Conservation (phyloP, 2,888 invertebrate species). For the Himalopsyche kuldschensis region DNA sequence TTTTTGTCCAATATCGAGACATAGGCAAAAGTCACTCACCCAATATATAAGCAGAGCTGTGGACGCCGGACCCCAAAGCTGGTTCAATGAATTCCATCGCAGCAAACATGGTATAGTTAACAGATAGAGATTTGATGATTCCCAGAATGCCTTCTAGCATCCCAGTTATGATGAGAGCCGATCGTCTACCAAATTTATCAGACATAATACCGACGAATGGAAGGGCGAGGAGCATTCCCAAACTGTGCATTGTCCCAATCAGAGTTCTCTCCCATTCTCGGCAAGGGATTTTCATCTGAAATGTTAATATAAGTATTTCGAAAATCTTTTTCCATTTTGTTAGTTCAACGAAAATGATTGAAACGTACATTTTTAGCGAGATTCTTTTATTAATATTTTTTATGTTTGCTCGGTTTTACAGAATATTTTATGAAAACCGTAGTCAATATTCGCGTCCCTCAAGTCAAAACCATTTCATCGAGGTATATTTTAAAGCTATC, state of each 20-base stretch:
- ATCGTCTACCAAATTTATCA: conserved; percentile 72
- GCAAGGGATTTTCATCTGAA: conserved; percentile 56
- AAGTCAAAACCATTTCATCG: no score
- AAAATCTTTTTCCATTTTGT: no score
- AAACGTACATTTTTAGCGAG: no score
- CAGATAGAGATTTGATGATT: conserved; percentile 67
- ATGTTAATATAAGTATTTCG: background rate
- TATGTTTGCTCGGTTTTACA: no score
- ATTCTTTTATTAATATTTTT: no score
- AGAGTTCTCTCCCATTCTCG: conserved; percentile 72
- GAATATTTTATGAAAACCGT: no score
- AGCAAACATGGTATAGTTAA: conserved; percentile 70
- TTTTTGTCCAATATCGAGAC: no score
- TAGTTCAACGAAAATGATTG: no score
- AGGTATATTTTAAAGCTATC: no score
- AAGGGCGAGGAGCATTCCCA: conserved; percentile 71
- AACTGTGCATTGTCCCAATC: conserved; percentile 73
- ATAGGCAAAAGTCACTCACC: conserved; percentile 56
- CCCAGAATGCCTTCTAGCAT: conserved; percentile 68
- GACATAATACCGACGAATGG: conserved; percentile 73
- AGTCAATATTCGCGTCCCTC: no score
- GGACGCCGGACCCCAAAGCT: conserved; percentile 68
- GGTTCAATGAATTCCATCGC: conserved; percentile 74
- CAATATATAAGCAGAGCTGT: conserved; percentile 72
- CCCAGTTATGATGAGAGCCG: conserved; percentile 63